Conservation (phyloP, 2,888 invertebrate species). For the Branchipolynoe longqiensis region DNA sequence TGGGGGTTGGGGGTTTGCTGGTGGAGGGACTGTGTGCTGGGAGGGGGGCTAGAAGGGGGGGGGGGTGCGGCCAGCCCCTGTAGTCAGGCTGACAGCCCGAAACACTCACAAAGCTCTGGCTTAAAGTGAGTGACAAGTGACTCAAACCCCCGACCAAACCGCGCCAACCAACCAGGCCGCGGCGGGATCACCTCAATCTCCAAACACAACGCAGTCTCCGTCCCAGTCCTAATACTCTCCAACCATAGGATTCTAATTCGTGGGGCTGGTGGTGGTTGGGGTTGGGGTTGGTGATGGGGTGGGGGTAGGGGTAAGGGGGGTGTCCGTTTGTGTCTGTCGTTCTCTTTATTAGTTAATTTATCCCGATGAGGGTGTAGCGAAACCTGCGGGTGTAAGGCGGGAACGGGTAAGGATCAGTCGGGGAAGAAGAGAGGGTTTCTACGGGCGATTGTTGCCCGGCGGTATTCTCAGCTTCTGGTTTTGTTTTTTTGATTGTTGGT, state of each 20-base stretch:
- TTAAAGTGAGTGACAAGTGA: conserved; percentile 23
- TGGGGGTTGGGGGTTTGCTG: not conserved
- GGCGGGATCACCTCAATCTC: not conserved
- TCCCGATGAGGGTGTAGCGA: too few species aligned
- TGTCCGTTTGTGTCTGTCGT: too few species aligned
- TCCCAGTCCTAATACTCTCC: not conserved
- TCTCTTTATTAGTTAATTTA: too few species aligned
- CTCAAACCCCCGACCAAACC: conserved; percentile 4
- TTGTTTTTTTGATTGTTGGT: too few species aligned
- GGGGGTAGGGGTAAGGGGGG: not conserved
- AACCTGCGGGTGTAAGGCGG: too few species aligned
- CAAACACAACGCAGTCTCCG: not conserved
- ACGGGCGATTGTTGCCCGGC: too few species aligned
- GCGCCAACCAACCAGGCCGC: too few species aligned
- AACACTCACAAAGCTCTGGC: conserved; percentile 31
- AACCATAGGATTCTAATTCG: not conserved
- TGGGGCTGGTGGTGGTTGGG: not conserved
- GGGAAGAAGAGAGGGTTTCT: too few species aligned
- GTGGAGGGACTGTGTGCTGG: not conserved
- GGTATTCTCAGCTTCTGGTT: too few species aligned
- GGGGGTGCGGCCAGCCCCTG: not conserved
- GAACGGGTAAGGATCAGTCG: too few species aligned
- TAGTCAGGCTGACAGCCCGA: conserved; percentile 27
- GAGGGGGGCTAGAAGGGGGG: too few species aligned
- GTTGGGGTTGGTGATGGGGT: not conserved